Evolutionary conservation across 2,113 vertebrate species (phyloP).

Genomic region (Hyperopisus bebe): DNA sequence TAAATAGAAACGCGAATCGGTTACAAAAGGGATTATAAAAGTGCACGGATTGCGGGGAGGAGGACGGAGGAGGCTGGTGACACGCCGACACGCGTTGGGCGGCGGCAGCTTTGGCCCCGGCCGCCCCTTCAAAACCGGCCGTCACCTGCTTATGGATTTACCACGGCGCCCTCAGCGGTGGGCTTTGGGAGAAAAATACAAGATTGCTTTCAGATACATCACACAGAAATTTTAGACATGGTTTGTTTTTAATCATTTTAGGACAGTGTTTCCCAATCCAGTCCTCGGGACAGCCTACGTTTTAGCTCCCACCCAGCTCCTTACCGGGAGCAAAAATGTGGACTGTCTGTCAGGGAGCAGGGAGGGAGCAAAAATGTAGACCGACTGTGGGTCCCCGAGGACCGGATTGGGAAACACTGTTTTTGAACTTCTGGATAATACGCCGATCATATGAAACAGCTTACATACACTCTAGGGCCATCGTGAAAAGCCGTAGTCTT

Average conservation of each 20-base stretch:
- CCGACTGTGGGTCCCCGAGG: no score
- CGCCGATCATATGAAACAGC: background rate
- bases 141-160: background rate
- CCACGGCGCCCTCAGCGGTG: background rate
- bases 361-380: no score
- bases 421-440: background rate
- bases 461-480: background rate
- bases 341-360: no score
- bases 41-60: conserved; percentile 34
- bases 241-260: background rate
- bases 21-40: conserved; percentile 49
- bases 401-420: no score
- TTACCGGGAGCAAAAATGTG: no score
- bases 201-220: background rate
- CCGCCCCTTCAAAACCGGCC: background rate
- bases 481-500: background rate
- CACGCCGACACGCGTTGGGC: conserved; percentile 21
- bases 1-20: conserved; percentile 56
- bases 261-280: background rate
- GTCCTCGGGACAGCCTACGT: no score
- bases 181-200: background rate
- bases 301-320: no score
- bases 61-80: conserved; percentile 21
- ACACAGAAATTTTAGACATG: background rate
- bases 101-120: conserved; percentile 9